Percentiles rank a stretch among this genome's conserved stretches.
phyloP scores from a whole-genome alignment of 2,113 vertebrate species.

The Tichodroma muraria region DNA sequence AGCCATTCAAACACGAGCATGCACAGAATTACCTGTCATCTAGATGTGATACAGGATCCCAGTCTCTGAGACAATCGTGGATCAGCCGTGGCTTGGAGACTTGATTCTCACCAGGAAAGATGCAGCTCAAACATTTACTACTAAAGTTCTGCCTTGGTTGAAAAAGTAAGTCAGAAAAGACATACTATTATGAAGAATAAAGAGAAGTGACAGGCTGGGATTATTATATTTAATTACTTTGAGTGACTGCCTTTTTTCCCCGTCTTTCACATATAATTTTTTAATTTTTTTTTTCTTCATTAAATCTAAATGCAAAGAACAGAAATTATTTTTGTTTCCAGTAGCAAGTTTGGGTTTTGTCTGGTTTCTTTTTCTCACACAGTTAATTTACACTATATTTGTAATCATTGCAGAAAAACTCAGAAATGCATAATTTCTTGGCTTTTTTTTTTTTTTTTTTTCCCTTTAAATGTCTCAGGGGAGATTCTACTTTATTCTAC shows the following conservation, averaged over 20 bases:
- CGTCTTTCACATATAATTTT: neutral
- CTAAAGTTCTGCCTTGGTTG: neutral
- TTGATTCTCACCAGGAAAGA: neutral
- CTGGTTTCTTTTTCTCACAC: neutral
- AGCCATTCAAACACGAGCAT: neutral
- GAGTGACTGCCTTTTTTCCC: neutral
- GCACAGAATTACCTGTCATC: neutral
- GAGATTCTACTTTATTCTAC: neutral
- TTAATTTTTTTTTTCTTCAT: neutral
- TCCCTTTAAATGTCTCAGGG: neutral
- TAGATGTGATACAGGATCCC: neutral
- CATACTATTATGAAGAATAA: neutral
- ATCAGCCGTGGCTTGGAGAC: neutral
- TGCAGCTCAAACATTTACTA: neutral
- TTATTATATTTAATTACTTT: neutral
- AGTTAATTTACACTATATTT: neutral
- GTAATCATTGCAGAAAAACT: neutral
- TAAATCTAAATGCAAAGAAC: neutral
- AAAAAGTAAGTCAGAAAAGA: neutral
- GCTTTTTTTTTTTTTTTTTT: neutral
- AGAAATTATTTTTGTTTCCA: neutral
- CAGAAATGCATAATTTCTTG: neutral
- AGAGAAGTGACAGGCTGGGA: neutral
- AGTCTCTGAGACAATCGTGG: neutral
- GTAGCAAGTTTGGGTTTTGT: neutral